A percentile compares a stretch with the other conserved stretches of the same genome.
phyloP scores from a whole-genome alignment of 2,888 invertebrate species.

The Euspilapteryx auroguttella region DNA sequence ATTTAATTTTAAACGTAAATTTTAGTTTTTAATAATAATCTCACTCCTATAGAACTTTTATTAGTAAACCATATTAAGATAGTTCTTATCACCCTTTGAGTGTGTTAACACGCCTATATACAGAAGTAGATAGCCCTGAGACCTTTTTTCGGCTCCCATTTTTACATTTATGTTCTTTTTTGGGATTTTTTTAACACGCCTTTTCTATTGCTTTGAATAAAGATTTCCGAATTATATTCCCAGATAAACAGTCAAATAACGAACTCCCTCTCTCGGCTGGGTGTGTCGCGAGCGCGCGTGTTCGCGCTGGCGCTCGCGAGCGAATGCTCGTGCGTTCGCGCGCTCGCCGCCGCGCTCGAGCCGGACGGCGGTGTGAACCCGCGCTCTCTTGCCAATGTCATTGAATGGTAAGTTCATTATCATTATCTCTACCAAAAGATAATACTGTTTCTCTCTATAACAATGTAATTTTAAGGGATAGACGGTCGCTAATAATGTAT shows the following conservation, averaged over 20 bases:
- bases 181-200: neutral
- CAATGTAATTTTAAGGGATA: too few species aligned
- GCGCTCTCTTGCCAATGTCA: constrained; percentile 12
- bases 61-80: too few species aligned
- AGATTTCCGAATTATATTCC: neutral
- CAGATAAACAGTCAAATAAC: constrained; percentile 32
- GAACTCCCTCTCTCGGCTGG: constrained; percentile 20
- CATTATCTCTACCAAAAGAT: too few species aligned
- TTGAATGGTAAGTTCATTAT: constrained; percentile 14
- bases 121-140: too few species aligned
- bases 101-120: too few species aligned
- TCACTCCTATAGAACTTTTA: too few species aligned
- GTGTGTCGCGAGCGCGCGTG: constrained; percentile 23
- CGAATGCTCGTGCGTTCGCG: constrained; percentile 24
- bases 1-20: too few species aligned
- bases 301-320: constrained; percentile 30
- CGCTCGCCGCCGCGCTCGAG: constrained; percentile 19
- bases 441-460: too few species aligned
- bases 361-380: constrained; percentile 20
- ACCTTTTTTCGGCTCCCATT: too few species aligned
- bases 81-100: too few species aligned
- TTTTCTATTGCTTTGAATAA: neutral
- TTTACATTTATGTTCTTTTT: too few species aligned
- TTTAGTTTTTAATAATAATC: neutral
- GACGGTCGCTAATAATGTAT: too few species aligned